Percentiles rank a stretch among this genome's conserved stretches.
These are phyloP conservation scores for Nettapus auritus DNA, from an alignment of 2,113 vertebrate species.

Conservation along the genomic window DNA sequence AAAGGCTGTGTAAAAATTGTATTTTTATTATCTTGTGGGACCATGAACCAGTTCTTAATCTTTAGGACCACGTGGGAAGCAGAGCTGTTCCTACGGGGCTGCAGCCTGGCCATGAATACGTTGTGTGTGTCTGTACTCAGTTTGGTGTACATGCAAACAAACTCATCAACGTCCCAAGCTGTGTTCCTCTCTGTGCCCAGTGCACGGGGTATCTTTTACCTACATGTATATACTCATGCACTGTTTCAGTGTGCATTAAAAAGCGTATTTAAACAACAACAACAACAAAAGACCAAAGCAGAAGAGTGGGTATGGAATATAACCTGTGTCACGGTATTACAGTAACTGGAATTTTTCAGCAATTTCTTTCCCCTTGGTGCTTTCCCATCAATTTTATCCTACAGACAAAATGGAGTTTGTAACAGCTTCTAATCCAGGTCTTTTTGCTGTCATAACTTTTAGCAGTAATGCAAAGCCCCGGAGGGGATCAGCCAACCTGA, in stretches of 20 bases:
- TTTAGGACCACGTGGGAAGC: neutral
- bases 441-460: slow-evolving; percentile 12
- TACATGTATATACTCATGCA: rapidly evolving
- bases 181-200: neutral
- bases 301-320: neutral
- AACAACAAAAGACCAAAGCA: neutral
- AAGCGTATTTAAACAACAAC: neutral
- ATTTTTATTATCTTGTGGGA: neutral
- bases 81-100: neutral
- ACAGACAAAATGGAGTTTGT: neutral
- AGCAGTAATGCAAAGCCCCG: neutral
- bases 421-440: slow-evolving; percentile 10
- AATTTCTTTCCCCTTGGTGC: neutral
- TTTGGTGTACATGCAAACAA: neutral
- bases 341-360: neutral
- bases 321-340: neutral
- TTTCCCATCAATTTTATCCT: slow-evolving; percentile 17
- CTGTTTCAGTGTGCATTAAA: neutral
- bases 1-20: neutral
- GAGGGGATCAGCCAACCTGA: slow-evolving; percentile 20
- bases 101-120: neutral
- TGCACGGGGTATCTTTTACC: neutral
- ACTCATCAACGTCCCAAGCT: neutral
- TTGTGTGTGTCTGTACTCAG: neutral
- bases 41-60: neutral